Evolutionary conservation across 2,797 vertebrate genomes (phyloP), one percentile per base, ranked within the genome.

Genomic region (Aphelocoma californica): DNA sequence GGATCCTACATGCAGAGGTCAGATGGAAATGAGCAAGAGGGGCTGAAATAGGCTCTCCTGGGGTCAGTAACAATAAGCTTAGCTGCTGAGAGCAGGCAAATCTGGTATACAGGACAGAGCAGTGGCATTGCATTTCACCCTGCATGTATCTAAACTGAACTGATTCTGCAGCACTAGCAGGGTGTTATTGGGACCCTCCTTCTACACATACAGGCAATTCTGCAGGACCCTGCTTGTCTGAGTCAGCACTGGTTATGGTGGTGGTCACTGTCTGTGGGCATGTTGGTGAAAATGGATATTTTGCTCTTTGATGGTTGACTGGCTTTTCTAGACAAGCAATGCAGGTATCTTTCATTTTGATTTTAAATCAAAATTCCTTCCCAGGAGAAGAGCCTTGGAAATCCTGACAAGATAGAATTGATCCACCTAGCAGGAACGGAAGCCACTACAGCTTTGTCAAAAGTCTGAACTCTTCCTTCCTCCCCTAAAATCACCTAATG

Each of bases 111-210:
- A 58, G 34, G 20, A 29, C 13, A 45, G 26, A n/a, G 24, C 20
- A 72, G 25, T 4, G 15, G 7, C 5, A 0, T 9, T 69, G 44
- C 20, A 9, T 15, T 64, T 61, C 5, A 0, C 18, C 13, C 23
- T 1, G 2, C 58, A 13, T 0, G 0, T 62, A 26, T 40, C 51
- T 31, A 13, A 18, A 26, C 14, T 70, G 82, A 54, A 20, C 7
- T 34, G 87, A 25, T 5, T 21, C 50, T 58, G 44, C 11, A 54
- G 24, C 26, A 23, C 56, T 34, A 29, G 38, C 23, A 54, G 34
- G 19, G 19, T 51, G 18, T 18, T 40, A 13, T 7, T 47, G 34
- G n/a, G 14, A 56, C 31, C 32, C 50, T 64, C 34, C 31, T 88
- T 60, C 78, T 36, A 5, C 16, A 3, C 5, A 9, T 29, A 16